Evolutionary conservation across 2,113 vertebrate species (phyloP).

Genomic region (Circaetus gallicus): DNA sequence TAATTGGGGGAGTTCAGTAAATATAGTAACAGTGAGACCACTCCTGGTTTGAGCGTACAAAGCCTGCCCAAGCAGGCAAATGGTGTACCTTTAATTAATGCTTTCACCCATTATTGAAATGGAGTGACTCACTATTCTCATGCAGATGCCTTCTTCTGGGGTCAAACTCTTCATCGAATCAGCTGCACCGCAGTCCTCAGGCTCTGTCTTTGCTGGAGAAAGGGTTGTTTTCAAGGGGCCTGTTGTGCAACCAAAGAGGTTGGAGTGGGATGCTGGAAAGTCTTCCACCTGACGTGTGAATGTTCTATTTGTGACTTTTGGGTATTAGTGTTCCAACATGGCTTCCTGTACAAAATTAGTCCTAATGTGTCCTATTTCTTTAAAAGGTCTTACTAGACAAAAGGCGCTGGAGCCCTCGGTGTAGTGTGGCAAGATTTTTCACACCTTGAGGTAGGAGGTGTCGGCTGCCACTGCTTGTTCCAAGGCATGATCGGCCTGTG

Average conservation of each 20-base stretch:
- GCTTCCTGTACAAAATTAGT: background rate
- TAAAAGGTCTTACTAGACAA: background rate
- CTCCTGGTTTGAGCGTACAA: background rate
- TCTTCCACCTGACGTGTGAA: background rate
- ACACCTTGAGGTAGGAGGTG: background rate
- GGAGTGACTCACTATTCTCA: conserved; percentile 7
- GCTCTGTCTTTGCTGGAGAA: conserved; percentile 17
- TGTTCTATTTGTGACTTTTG: background rate
- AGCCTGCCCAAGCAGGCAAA: conserved; percentile 43
- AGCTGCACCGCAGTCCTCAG: background rate
- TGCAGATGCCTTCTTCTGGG: background rate
- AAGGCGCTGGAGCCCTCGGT: background rate
- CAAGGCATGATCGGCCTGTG: background rate
- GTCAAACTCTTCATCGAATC: background rate
- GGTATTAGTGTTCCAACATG: background rate
- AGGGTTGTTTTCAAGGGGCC: background rate
- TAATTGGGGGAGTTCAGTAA: conserved; percentile 13
- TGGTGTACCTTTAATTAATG: conserved; percentile 9
- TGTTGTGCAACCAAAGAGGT: background rate
- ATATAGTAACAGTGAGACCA: conserved; percentile 29
- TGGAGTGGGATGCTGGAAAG: background rate
- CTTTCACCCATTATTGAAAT: conserved; percentile 4
- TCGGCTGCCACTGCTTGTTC: background rate
- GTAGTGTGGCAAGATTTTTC: background rate
- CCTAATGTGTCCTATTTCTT: background rate